phyloP scores from a whole-genome alignment of 2,888 invertebrate species.

The Yponomeuta plumbellus region DNA sequence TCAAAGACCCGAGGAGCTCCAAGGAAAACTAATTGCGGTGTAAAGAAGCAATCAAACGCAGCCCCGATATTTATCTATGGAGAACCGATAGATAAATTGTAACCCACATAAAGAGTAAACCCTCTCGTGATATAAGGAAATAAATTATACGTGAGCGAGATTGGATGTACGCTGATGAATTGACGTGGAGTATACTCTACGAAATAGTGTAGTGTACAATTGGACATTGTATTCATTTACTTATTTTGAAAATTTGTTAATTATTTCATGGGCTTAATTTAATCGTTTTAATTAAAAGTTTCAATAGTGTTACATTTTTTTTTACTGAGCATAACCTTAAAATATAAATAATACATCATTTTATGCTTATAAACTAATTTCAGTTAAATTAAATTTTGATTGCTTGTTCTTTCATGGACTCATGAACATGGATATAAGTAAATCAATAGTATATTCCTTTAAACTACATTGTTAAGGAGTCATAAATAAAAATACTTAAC shows the following conservation, averaged over 20 bases:
- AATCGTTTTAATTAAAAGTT: no score
- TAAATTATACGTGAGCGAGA: conserved; percentile 69
- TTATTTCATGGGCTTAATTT: no score
- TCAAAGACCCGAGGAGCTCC: neutral
- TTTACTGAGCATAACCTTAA: no score
- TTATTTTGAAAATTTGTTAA: neutral
- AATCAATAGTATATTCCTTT: no score
- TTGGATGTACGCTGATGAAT: conserved; percentile 51
- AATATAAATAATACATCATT: no score
- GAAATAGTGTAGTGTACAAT: conserved; percentile 7
- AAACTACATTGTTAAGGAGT: no score
- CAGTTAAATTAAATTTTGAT: no score
- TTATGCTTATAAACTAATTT: no score
- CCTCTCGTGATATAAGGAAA: conserved; percentile 66
- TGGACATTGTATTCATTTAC: neutral
- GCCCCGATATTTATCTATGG: neutral
- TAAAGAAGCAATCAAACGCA: neutral
- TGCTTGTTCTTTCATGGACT: no score
- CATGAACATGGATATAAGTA: no score
- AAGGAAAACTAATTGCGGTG: neutral
- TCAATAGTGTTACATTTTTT: no score
- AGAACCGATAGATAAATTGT: conserved; percentile 21
- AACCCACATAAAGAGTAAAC: conserved; percentile 49
- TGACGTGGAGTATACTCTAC: conserved; percentile 39
- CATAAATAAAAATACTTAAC: no score